A percentile compares a stretch with the other conserved stretches of the same genome.
phyloP scores from a whole-genome alignment of 2,888 invertebrate genomes.

The Tetragonisca angustula region DNA sequence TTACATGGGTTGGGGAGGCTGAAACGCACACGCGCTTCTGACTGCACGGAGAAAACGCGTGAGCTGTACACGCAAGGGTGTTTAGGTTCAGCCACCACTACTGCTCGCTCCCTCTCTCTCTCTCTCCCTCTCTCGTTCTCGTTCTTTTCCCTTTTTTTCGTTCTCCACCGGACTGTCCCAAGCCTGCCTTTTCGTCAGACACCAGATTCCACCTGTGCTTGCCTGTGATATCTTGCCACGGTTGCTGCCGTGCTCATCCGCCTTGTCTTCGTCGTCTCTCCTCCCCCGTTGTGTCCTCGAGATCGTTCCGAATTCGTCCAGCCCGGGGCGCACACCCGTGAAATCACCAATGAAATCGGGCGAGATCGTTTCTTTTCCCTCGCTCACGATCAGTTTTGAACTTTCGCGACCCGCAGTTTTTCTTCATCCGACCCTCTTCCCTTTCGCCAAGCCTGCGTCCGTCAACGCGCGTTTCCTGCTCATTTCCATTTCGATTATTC shows the following conservation, averaged over 20 bases:
- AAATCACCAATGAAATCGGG: too few species aligned
- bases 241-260: conserved; percentile 69
- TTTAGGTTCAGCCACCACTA: conserved; percentile 75
- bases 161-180: conserved; percentile 55
- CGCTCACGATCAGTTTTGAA: too few species aligned
- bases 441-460: neutral
- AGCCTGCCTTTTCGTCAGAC: conserved; percentile 68
- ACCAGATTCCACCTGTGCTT: conserved; percentile 83
- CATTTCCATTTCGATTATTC: conserved; percentile 64
- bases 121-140: neutral
- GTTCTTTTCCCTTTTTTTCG: neutral
- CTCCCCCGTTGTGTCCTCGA: conserved; percentile 60
- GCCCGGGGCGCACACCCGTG: conserved; percentile 10
- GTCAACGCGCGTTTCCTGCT: conserved; percentile 25
- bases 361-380: too few species aligned
- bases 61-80: conserved; percentile 79
- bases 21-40: conserved; percentile 72
- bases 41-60: conserved; percentile 68
- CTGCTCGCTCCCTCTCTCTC: neutral
- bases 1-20: conserved; percentile 53
- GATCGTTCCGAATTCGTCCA: conserved; percentile 69
- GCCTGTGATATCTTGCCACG: conserved; percentile 69
- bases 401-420: too few species aligned
- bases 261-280: conserved; percentile 66
- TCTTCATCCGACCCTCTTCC: neutral